Evolutionary conservation across 53 echinoderm and acorn worm genomes (phyloP).

Genomic region (Paracentrotus lividus): DNA sequence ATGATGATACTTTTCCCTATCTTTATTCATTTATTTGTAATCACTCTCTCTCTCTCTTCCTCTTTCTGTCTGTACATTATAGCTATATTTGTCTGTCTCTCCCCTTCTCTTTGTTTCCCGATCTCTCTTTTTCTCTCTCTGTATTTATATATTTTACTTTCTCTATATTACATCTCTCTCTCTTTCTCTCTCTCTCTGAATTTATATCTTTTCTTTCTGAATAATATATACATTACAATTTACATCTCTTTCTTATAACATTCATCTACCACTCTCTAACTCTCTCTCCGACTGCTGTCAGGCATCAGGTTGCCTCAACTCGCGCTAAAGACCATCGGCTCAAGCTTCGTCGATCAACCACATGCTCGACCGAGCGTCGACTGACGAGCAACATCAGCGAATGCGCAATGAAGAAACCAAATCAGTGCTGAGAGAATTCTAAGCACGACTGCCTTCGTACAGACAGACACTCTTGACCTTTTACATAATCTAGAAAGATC

Average conservation of each 20-base stretch:
- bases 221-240: neutral
- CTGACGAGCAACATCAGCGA: conserved; percentile 1
- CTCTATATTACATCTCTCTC: neutral
- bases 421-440: neutral
- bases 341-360: neutral
- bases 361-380: neutral
- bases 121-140: neutral
- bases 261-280: neutral
- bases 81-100: no score
- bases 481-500: conserved; percentile 19
- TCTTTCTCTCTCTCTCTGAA: neutral
- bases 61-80: neutral
- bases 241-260: neutral
- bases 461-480: conserved; percentile 9
- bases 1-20: neutral
- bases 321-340: neutral
- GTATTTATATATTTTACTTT: no score
- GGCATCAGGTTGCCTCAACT: conserved; percentile 20
- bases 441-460: neutral
- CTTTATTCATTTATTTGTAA: no score
- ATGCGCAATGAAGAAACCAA: neutral
- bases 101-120: neutral
- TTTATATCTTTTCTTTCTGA: no score
- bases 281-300: neutral
- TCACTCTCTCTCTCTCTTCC: neutral